Percentiles rank a stretch among this genome's conserved stretches.
Conservation (phyloP, 2,113 vertebrate species). For the Heterocephalus glaber region DNA sequence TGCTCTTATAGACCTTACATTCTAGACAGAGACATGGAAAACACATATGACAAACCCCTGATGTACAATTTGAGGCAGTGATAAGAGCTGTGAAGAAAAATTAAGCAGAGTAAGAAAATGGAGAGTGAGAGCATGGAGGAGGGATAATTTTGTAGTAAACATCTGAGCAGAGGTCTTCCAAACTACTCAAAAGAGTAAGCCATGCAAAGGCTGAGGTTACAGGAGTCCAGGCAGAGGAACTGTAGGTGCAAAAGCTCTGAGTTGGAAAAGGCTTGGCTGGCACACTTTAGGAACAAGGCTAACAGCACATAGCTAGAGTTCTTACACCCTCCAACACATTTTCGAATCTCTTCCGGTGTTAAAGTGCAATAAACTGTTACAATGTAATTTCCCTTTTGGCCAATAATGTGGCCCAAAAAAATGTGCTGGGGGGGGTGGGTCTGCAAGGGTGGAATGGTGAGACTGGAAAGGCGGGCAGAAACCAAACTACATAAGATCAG, state of each 20-base stretch:
- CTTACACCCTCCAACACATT: neutral
- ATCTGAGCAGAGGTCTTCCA: neutral
- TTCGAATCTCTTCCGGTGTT: neutral
- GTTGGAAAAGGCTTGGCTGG: neutral
- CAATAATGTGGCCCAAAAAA: neutral
- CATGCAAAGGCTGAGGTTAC: neutral
- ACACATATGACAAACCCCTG: conserved; percentile 1
- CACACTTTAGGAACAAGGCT: neutral
- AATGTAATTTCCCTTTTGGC: neutral
- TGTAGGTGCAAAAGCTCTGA: neutral
- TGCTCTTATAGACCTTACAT: neutral
- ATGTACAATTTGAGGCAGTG: neutral
- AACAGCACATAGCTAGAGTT: neutral
- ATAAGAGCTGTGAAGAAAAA: neutral
- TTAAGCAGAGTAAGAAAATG: neutral
- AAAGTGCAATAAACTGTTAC: neutral
- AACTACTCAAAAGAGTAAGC: conserved; percentile 43
- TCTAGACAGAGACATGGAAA: conserved; percentile 27
- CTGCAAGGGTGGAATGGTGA: neutral
- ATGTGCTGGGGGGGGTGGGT: neutral
- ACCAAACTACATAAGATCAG: neutral
- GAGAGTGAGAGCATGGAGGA: neutral
- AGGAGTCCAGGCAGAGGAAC: neutral
- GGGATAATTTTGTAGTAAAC: conserved; percentile 12
- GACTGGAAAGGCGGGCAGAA: neutral